phyloP scores from a whole-genome alignment of 2,888 invertebrate species.

The Trachelus iudaicus region DNA sequence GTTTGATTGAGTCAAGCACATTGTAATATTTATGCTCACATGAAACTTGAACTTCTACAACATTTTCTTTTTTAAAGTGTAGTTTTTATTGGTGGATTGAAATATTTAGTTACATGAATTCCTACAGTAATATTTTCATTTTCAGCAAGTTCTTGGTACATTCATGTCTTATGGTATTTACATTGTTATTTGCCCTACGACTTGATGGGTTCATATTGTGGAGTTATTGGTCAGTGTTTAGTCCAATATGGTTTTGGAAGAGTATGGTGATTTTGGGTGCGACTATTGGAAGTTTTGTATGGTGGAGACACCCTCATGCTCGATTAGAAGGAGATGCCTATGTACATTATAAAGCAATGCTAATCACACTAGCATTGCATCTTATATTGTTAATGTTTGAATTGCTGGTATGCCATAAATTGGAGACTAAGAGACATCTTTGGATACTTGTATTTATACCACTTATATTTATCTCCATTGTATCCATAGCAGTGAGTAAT shows the following conservation, averaged over 20 bases:
- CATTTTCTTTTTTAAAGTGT: slow-evolving; percentile 21
- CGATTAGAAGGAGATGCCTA: slow-evolving; percentile 96
- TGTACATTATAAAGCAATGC: slow-evolving; percentile 98
- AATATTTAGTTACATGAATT: slow-evolving; percentile 17
- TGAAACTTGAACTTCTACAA: background rate
- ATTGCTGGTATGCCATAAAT: slow-evolving; percentile 93
- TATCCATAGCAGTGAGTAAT: slow-evolving; percentile 91
- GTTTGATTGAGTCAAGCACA: background rate
- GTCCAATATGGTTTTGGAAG: slow-evolving; percentile 99
- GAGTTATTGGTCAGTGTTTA: slow-evolving; percentile 96
- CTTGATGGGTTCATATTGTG: slow-evolving; percentile 90
- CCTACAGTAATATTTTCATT: slow-evolving; percentile 49
- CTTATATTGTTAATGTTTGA: slow-evolving; percentile 96
- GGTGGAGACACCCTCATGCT: slow-evolving; percentile 97
- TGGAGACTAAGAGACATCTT: slow-evolving; percentile 85
- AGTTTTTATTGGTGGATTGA: slow-evolving; percentile 24
- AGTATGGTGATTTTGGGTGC: slow-evolving; percentile 90
- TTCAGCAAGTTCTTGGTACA: slow-evolving; percentile 97
- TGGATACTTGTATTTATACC: slow-evolving; percentile 97
- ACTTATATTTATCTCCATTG: slow-evolving; percentile 94
- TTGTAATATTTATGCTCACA: background rate
- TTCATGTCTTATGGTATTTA: slow-evolving; percentile 90
- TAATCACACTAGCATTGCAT: slow-evolving; percentile 94
- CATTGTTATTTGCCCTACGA: slow-evolving; percentile 88
- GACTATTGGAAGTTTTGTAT: slow-evolving; percentile 90